Conservation (phyloP, 2,113 vertebrate species). For the Labeo catla region DNA sequence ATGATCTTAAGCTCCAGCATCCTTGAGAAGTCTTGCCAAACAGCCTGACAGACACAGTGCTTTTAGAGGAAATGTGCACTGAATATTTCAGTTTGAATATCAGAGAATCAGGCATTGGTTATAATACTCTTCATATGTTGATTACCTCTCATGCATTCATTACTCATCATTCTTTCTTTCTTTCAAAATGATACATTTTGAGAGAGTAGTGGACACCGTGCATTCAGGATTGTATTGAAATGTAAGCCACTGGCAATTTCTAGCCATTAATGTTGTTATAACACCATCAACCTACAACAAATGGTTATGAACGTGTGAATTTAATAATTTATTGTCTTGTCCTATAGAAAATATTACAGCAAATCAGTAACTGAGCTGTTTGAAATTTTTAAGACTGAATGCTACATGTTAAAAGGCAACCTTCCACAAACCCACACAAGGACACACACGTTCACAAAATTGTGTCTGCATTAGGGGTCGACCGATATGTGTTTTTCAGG, state of each 20-base stretch:
- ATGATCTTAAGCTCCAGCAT: neutral
- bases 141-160: neutral
- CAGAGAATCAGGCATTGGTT: neutral
- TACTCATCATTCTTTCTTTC: neutral
- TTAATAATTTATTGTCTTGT: neutral
- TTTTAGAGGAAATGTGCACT: neutral
- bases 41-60: neutral
- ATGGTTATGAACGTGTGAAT: neutral
- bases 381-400: too few relatives aligned
- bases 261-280: neutral
- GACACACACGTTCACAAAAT: too few relatives aligned
- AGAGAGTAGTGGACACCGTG: neutral
- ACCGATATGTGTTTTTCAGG: too few relatives aligned
- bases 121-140: neutral
- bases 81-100: neutral
- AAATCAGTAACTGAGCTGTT: too few relatives aligned
- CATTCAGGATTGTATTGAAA: too few relatives aligned
- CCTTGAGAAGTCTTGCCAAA: neutral
- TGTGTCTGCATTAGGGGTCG: too few relatives aligned
- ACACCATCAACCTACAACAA: neutral
- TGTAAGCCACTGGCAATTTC: too few relatives aligned
- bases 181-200: neutral
- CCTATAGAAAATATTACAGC: neutral
- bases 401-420: too few relatives aligned
- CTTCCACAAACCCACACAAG: neutral